A percentile compares a stretch with the other conserved stretches of the same genome.
These are phyloP conservation scores for Pangasius macronema DNA, from an alignment of 2,797 vertebrate species.

Conservation along the genomic window DNA sequence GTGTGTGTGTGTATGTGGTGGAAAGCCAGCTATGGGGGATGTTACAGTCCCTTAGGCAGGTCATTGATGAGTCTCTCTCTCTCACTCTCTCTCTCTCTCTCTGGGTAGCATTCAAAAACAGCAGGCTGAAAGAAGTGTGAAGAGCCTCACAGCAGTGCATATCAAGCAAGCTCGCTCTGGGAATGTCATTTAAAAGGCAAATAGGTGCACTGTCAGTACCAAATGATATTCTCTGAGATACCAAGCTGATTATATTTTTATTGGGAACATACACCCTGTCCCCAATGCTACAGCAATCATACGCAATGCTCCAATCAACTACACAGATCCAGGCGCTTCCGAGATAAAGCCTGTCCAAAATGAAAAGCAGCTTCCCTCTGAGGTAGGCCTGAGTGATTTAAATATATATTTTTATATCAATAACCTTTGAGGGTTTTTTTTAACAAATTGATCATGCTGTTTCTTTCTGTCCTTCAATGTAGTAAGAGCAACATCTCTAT, in stretches of 20 bases:
- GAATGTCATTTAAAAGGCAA: slow-evolving; percentile 51
- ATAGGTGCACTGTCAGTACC: slow-evolving; percentile 42
- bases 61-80: slow-evolving; percentile 70
- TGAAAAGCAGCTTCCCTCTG: background rate
- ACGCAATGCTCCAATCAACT: background rate
- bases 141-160: slow-evolving; percentile 71
- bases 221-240: slow-evolving; percentile 47
- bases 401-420: background rate
- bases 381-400: background rate
- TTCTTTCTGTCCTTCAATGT: background rate
- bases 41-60: slow-evolving; percentile 67
- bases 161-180: slow-evolving; percentile 71
- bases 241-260: slow-evolving; percentile 41
- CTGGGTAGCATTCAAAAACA: slow-evolving; percentile 44
- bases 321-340: background rate
- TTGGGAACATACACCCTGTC: slow-evolving; percentile 25
- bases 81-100: slow-evolving; percentile 21
- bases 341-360: background rate
- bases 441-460: background rate
- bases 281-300: background rate
- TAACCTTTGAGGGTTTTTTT: background rate
- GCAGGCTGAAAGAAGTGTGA: slow-evolving; percentile 41
- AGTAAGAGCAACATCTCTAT: background rate
- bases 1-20: background rate
- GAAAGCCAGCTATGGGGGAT: slow-evolving; percentile 47